These are phyloP conservation scores for Campaea margaritaria DNA, from an alignment of 2,888 invertebrate genomes.

Conservation along the genomic window DNA sequence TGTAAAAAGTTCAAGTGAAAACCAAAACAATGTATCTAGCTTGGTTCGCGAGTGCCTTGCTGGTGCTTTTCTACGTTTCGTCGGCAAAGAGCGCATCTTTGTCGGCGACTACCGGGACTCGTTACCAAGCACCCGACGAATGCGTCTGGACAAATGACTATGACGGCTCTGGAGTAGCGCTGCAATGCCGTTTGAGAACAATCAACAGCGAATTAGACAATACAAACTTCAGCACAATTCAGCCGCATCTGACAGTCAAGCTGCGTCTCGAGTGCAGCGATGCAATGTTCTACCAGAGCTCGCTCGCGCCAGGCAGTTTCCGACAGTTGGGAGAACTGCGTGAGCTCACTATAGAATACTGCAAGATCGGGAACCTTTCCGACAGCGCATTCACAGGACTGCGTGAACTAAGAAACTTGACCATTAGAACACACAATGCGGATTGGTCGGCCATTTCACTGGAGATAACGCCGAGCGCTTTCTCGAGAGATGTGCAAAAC, in stretches of 20 bases:
- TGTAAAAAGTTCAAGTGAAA: conserved; percentile 76
- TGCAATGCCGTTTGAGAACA: conserved; percentile 90
- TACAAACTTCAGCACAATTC: conserved; percentile 93
- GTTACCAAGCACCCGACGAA: conserved; percentile 92
- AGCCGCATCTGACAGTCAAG: conserved; percentile 91
- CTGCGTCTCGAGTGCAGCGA: conserved; percentile 92
- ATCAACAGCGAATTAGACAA: conserved; percentile 93
- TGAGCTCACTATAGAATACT: conserved; percentile 92
- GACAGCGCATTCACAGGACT: conserved; percentile 93
- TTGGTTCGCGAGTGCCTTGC: conserved; percentile 71
- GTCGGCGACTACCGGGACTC: conserved; percentile 82
- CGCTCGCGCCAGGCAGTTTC: conserved; percentile 91
- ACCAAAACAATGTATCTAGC: conserved; percentile 74
- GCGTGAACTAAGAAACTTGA: conserved; percentile 90
- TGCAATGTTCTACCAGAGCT: conserved; percentile 92
- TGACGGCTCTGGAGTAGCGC: conserved; percentile 88
- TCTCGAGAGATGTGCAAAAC: conserved; percentile 89
- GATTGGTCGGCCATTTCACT: conserved; percentile 93
- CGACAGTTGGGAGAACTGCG: conserved; percentile 90
- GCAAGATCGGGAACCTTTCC: conserved; percentile 92
- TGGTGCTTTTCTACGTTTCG: conserved; percentile 74
- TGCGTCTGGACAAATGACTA: conserved; percentile 91
- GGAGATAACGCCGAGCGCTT: conserved; percentile 90
- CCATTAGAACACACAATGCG: conserved; percentile 93
- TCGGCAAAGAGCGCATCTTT: conserved; percentile 77